Conservation (phyloP, 2,888 invertebrate species). For the Agonopterix alstromeriana region DNA sequence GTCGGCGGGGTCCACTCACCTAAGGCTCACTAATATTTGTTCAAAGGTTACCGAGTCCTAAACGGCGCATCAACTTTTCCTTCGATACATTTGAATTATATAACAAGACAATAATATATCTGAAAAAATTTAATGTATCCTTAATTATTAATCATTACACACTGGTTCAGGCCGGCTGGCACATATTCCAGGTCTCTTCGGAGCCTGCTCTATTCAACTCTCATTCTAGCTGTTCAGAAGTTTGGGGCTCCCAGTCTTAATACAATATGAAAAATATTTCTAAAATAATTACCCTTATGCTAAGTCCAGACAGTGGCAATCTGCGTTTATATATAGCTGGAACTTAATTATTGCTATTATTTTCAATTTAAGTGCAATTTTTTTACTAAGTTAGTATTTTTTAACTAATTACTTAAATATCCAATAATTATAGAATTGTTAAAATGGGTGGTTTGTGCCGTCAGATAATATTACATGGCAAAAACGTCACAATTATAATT, state of each 20-base stretch:
- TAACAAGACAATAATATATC: constrained; percentile 78
- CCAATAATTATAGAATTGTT: constrained; percentile 5
- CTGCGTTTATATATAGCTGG: constrained; percentile 16
- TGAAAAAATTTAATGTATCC: constrained; percentile 75
- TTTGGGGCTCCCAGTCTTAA: constrained; percentile 38
- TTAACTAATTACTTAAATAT: constrained; percentile 2
- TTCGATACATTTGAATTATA: constrained; percentile 74
- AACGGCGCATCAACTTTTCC: constrained; percentile 56
- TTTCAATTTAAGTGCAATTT: background rate
- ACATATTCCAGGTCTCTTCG: constrained; percentile 42
- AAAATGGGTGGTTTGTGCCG: constrained; percentile 14
- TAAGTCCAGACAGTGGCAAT: constrained; percentile 51
- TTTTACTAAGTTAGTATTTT: no score
- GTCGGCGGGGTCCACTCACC: constrained; percentile 53
- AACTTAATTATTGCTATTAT: constrained; percentile 7
- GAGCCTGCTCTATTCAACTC: constrained; percentile 39
- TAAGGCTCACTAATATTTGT: constrained; percentile 67
- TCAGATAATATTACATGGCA: constrained; percentile 32
- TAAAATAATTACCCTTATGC: constrained; percentile 41
- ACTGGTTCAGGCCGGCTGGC: constrained; percentile 67
- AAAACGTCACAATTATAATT: constrained; percentile 24
- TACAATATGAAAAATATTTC: constrained; percentile 37
- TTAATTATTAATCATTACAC: constrained; percentile 72
- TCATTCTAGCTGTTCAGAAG: constrained; percentile 55
- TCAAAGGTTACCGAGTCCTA: constrained; percentile 57